Percentiles rank a stretch among this genome's conserved stretches.
phyloP scores from a whole-genome alignment of 2,888 invertebrate genomes.

The Eilema depressum region DNA sequence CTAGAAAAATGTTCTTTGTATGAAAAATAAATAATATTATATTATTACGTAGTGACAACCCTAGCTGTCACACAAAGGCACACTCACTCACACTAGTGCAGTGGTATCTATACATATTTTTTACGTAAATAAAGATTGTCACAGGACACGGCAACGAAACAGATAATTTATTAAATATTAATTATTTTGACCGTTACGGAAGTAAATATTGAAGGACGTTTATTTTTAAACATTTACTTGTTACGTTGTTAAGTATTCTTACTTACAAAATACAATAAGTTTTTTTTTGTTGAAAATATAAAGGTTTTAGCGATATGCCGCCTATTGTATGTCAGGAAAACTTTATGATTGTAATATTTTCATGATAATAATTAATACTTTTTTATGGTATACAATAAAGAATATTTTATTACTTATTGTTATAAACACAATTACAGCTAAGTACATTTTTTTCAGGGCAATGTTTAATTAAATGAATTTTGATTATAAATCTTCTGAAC shows the following conservation, averaged over 20 bases:
- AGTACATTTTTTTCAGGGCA: too few species aligned
- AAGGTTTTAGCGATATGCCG: not conserved
- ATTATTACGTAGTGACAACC: conserved; percentile 50
- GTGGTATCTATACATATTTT: conserved; percentile 67
- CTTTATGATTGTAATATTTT: too few species aligned
- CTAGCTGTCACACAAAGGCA: conserved; percentile 56
- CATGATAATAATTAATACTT: too few species aligned
- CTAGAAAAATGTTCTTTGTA: not conserved
- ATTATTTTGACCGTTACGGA: conserved; percentile 26
- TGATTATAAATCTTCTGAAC: too few species aligned
- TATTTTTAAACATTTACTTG: not conserved
- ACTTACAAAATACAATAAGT: not conserved
- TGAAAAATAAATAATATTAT: conserved; percentile 7
- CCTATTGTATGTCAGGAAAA: too few species aligned
- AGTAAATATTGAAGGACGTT: conserved; percentile 12
- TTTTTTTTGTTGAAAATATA: not conserved
- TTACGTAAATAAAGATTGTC: conserved; percentile 78
- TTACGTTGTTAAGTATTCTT: not conserved
- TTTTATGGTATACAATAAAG: too few species aligned
- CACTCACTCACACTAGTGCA: conserved; percentile 51
- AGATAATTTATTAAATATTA: conserved; percentile 40
- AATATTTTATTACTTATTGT: too few species aligned
- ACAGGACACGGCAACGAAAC: conserved; percentile 52
- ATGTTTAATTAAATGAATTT: too few species aligned
- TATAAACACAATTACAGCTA: too few species aligned